Base-by-base conservation (phyloP, 2,113 vertebrate genomes). In the Actenoides lindsayi region DNA sequence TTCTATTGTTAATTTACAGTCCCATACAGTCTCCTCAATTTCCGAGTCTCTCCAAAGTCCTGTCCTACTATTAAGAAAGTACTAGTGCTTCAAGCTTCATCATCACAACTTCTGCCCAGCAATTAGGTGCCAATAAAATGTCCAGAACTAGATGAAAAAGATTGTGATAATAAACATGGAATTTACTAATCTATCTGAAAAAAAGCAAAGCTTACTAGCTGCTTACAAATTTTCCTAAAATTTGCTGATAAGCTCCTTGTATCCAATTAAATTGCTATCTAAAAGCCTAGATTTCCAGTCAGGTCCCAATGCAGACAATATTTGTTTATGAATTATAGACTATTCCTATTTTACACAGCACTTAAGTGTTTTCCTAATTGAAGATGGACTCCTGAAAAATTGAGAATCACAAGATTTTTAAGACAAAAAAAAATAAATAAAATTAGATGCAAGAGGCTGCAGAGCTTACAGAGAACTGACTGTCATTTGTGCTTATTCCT, bases 1-100 rank as follows among this genome's bases (percentile, higher is more conserved):
- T 50, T 30, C 50, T 11, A 7, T 23, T 53, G 16, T 8, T 74
- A 30, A 75, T 83, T 82, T 64, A 42, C 7, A 50, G 14, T 53
- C 35, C 31, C 5, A 28, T 3, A 18, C 11, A 25, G 7, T 30
- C 7, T 53, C 20, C 10, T 13, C 23, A 19, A 0, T 48, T 69
- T 77, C 39, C 10, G n/a, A 53, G 14, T 11, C 44, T 31, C 33
- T 68, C 16, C 13, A 23, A 65, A 89, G 57, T 30, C 17, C 44
- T 41, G 4, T 65, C 46, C 13, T 51, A 21, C 16, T 33, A 9
- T 31, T 53, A 41, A 35, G 20, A 41, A 74, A 6, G 19, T 39
- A 12, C 13, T 83, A 12, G 15, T 79, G 8, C 21, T 83, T 83
- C 51, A 33, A 59, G 14, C 8, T 95, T 69, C 44, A 16, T 23